Percentiles rank a stretch among this genome's conserved stretches.
phyloP scores from a whole-genome alignment of 2,113 vertebrate species.

The Pedetes capensis region DNA sequence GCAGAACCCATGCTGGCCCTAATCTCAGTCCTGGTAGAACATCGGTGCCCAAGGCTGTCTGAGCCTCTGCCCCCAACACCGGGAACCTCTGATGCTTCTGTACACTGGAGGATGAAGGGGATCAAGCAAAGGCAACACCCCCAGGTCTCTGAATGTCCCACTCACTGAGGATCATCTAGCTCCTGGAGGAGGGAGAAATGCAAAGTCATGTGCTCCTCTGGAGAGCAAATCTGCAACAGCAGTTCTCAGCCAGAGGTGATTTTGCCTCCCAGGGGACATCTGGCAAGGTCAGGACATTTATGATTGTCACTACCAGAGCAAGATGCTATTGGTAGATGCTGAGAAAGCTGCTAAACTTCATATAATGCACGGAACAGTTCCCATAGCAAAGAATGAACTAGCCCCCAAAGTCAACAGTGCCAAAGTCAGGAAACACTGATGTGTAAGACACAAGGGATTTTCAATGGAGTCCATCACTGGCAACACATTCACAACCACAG shows the following conservation, averaged over 20 bases:
- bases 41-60: not conserved
- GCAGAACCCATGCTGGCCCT: not conserved
- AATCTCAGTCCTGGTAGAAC: not conserved
- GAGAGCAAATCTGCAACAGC: not conserved
- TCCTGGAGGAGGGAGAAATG: not conserved
- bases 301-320: not conserved
- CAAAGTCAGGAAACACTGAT: not conserved
- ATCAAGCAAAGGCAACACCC: not conserved
- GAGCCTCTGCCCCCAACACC: not conserved
- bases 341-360: not conserved
- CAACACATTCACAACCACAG: not conserved
- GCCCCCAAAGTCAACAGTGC: not conserved
- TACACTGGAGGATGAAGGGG: fast-evolving
- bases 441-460: not conserved
- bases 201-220: not conserved
- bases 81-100: not conserved
- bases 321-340: not conserved
- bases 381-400: not conserved
- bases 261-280: not conserved
- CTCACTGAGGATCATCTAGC: not conserved
- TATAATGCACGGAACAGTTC: not conserved
- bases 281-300: not conserved
- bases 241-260: not conserved
- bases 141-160: not conserved
- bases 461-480: not conserved